phyloP scores from a whole-genome alignment of 2,888 invertebrate genomes.

The Poecilobothrus nobilitatus region DNA sequence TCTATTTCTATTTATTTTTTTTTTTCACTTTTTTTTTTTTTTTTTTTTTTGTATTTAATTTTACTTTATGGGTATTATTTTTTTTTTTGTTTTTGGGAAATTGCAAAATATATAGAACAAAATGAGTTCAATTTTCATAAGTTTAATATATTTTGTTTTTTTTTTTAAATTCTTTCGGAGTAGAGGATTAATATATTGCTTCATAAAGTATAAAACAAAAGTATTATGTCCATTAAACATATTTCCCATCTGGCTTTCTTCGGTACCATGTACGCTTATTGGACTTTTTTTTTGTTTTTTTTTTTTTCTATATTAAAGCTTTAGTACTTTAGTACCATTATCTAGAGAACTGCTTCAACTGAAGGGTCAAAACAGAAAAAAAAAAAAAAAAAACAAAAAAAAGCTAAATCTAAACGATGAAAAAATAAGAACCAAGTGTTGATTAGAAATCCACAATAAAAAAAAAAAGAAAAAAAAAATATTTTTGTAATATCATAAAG shows the following conservation, averaged over 20 bases:
- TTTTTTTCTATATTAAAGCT: neutral
- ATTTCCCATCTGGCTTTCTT: neutral
- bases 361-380: too few species aligned
- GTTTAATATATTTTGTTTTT: neutral
- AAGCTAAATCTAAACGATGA: neutral
- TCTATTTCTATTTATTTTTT: too few species aligned
- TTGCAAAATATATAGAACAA: neutral
- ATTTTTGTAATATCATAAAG: neutral
- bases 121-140: neutral
- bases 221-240: slow-evolving; percentile 1
- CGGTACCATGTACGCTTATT: neutral
- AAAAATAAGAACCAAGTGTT: slow-evolving; percentile 1
- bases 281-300: neutral
- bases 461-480: neutral
- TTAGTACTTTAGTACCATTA: neutral
- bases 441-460: neutral
- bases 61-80: too few species aligned
- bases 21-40: too few species aligned
- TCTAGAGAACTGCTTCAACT: neutral
- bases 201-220: neutral
- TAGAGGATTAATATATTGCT: neutral
- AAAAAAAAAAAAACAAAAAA: too few species aligned
- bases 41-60: neutral
- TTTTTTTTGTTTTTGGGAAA: neutral
- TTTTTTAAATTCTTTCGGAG: neutral